Evolutionary conservation across 2,888 invertebrate species (phyloP).

Genomic region (Drosophila seclusa): DNA sequence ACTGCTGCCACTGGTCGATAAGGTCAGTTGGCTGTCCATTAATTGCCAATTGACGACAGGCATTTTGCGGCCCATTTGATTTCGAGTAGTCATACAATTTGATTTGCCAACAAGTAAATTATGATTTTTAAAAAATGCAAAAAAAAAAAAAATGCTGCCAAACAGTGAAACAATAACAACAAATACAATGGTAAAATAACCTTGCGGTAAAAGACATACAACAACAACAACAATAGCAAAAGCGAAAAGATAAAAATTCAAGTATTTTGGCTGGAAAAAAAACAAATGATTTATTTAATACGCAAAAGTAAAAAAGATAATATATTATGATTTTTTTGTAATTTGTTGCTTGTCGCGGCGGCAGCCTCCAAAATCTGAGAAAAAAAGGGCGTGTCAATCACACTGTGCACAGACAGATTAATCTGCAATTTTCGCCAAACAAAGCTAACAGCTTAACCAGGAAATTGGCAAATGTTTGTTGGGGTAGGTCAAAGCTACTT

Average conservation of each 20-base stretch:
- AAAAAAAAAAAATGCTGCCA: conserved; percentile 23
- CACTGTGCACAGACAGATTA: conserved; percentile 51
- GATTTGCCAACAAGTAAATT: conserved; percentile 80
- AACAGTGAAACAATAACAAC: conserved; percentile 32
- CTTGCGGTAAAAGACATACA: conserved; percentile 73
- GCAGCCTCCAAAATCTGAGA: conserved; percentile 62
- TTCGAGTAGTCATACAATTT: conserved; percentile 63
- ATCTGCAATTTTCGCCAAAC: conserved; percentile 45
- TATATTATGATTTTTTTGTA: conserved; percentile 43
- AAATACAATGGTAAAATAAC: conserved; percentile 51
- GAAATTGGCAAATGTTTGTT: conserved; percentile 58
- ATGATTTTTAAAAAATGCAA: conserved; percentile 52
- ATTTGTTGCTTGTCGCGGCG: conserved; percentile 36
- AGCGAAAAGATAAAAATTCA: conserved; percentile 43
- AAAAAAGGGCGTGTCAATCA: conserved; percentile 70
- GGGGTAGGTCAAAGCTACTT: conserved; percentile 66
- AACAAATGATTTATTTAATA: conserved; percentile 76
- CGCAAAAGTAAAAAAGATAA: conserved; percentile 39
- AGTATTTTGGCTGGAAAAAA: conserved; percentile 48
- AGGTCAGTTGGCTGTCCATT: conserved; percentile 72
- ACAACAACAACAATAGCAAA: conserved; percentile 31
- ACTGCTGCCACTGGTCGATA: conserved; percentile 46
- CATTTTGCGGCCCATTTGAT: conserved; percentile 69
- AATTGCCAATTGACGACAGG: conserved; percentile 78
- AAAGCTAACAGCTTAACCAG: conserved; percentile 49